These are phyloP conservation scores for Cyprinodon variegatus DNA, from an alignment of 2,113 vertebrate genomes.

Conservation along the genomic window DNA sequence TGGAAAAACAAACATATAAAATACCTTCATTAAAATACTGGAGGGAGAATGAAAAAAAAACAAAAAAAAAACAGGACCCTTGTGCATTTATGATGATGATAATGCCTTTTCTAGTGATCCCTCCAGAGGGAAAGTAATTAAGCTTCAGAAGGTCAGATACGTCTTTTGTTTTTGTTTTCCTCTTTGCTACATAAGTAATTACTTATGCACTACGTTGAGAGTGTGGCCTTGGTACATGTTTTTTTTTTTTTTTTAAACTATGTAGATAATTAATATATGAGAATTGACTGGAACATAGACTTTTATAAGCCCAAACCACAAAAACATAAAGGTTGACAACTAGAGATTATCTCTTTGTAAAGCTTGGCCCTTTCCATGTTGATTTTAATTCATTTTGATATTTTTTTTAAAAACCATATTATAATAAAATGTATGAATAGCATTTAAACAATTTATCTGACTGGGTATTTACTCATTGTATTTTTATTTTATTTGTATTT, in stretches of 20 bases:
- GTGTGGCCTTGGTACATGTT: background rate
- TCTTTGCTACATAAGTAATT: conserved; percentile 4
- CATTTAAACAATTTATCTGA: background rate
- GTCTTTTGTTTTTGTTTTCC: background rate
- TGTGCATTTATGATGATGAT: background rate
- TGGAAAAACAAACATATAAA: conserved; percentile 31
- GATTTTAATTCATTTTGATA: background rate
- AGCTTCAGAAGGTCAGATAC: conserved; percentile 1
- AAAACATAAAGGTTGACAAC: background rate
- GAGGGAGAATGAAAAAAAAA: conserved; percentile 17
- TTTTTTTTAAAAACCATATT: background rate
- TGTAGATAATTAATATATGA: background rate
- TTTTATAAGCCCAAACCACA: no score
- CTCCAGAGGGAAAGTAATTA: conserved; percentile 10
- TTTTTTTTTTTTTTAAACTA: background rate
- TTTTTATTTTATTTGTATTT: no score
- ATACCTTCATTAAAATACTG: conserved; percentile 29
- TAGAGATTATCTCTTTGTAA: background rate
- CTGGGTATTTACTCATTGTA: no score
- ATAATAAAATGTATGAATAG: background rate
- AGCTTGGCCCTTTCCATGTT: background rate
- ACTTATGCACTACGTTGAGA: background rate
- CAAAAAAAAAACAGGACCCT: conserved; percentile 12
- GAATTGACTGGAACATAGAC: background rate
- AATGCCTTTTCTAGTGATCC: background rate